Evolutionary conservation across 35 echinoderm and acorn worm genomes (phyloP).

Genomic region (Acanthaster planci): DNA sequence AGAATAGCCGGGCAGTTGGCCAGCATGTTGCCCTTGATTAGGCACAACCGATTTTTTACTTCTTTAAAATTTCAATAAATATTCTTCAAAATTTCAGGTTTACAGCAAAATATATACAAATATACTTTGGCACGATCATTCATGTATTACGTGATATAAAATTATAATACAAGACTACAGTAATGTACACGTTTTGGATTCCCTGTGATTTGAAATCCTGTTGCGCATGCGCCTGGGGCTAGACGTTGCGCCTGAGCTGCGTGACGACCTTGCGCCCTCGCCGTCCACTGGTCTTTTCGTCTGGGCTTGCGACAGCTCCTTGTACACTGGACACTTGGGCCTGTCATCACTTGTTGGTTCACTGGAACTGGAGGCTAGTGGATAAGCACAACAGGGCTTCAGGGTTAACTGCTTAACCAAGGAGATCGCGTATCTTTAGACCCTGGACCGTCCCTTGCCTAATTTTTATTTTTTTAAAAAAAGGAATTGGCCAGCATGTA

Average conservation of each 20-base stretch:
- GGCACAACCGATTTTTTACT: not conserved
- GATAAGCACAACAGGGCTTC: too few species aligned
- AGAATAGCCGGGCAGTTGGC: not conserved
- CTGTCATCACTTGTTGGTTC: not conserved
- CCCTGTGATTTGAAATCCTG: slow-evolving; percentile 1
- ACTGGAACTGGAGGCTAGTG: not conserved
- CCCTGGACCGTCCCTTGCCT: too few species aligned
- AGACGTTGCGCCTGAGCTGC: not conserved
- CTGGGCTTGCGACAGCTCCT: not conserved
- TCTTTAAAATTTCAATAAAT: slow-evolving; percentile 1
- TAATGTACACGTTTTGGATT: slow-evolving; percentile 12
- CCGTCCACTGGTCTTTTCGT: not conserved
- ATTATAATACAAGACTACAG: not conserved
- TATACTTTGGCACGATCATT: too few species aligned
- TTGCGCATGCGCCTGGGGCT: slow-evolving; percentile 20
- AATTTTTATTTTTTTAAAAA: too few species aligned
- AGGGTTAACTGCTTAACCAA: too few species aligned
- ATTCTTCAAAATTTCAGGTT: not conserved
- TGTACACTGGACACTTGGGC: slow-evolving; percentile 7
- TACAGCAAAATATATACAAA: slow-evolving; percentile 18
- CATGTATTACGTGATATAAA: not conserved
- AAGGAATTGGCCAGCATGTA: too few species aligned
- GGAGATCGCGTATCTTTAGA: too few species aligned
- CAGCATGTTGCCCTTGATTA: not conserved
- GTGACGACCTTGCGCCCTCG: slow-evolving; percentile 9